Conservation (phyloP, 2,113 vertebrate genomes). For the Corapipo altera region DNA sequence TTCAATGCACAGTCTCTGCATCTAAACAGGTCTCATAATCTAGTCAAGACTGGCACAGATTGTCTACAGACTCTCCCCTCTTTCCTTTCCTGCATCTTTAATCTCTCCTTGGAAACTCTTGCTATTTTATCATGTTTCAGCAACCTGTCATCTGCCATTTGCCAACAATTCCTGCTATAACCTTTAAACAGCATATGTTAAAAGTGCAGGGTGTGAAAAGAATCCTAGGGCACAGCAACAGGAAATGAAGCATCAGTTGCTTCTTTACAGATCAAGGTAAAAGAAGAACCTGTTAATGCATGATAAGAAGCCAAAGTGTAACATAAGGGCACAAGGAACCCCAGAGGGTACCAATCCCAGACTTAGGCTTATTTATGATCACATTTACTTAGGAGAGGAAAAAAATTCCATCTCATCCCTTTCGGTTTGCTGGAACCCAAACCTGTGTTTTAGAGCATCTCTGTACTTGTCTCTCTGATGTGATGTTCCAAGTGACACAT, state of each 20-base stretch:
- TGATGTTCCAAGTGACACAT: background rate
- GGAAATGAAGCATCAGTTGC: background rate
- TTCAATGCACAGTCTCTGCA: background rate
- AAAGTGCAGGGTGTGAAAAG: background rate
- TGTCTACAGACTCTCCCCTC: background rate
- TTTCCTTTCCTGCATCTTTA: background rate
- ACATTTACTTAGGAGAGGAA: background rate
- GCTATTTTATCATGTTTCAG: conserved; percentile 1
- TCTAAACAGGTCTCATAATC: background rate
- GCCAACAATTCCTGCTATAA: background rate
- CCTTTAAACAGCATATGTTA: background rate
- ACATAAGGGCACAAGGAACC: background rate
- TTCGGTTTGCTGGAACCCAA: background rate
- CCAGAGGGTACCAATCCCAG: background rate
- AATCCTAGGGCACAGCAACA: background rate
- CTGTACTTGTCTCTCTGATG: background rate
- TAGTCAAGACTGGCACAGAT: background rate
- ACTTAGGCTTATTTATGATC: background rate
- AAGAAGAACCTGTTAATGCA: background rate
- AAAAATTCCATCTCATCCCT: background rate
- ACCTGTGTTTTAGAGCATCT: background rate
- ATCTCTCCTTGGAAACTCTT: background rate
- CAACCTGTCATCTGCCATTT: background rate
- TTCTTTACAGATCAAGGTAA: background rate
- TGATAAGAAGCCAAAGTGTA: background rate